phyloP scores from a whole-genome alignment of 2,113 vertebrate species.

The Butorides virescens region DNA sequence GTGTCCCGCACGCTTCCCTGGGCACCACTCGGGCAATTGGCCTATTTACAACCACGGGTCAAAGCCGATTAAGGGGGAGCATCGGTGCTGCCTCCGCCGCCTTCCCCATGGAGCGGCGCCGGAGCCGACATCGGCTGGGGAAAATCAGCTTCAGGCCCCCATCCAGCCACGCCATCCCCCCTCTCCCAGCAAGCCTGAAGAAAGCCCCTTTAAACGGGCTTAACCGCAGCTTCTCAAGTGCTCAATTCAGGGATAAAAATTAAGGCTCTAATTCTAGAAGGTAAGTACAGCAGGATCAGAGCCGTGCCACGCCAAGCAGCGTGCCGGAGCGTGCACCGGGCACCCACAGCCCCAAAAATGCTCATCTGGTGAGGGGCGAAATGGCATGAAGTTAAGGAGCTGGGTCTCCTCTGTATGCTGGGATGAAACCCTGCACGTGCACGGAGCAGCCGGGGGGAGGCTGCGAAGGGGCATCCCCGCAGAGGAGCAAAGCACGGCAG shows the following conservation, averaged over 20 bases:
- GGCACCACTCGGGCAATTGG: background rate
- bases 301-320: fast-evolving
- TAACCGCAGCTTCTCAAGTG: slow-evolving; percentile 63
- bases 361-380: background rate
- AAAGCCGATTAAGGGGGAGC: slow-evolving; percentile 55
- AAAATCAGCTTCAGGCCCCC: slow-evolving; percentile 33
- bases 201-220: slow-evolving; percentile 58
- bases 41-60: background rate
- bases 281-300: slow-evolving; percentile 63
- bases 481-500: fast-evolving
- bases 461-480: fast-evolving
- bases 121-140: fast-evolving
- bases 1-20: background rate
- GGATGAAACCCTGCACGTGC: background rate
- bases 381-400: fast-evolving
- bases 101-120: background rate
- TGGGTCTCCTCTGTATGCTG: fast-evolving
- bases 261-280: slow-evolving; percentile 70
- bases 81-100: background rate
- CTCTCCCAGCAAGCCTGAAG: background rate
- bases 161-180: background rate
- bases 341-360: background rate
- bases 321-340: fast-evolving
- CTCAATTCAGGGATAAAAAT: slow-evolving; percentile 54
- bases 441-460: background rate